Percentiles rank a stretch among this genome's conserved stretches.
phyloP scores from a whole-genome alignment of 2,113 vertebrate species.

The Hemiprocne comata region DNA sequence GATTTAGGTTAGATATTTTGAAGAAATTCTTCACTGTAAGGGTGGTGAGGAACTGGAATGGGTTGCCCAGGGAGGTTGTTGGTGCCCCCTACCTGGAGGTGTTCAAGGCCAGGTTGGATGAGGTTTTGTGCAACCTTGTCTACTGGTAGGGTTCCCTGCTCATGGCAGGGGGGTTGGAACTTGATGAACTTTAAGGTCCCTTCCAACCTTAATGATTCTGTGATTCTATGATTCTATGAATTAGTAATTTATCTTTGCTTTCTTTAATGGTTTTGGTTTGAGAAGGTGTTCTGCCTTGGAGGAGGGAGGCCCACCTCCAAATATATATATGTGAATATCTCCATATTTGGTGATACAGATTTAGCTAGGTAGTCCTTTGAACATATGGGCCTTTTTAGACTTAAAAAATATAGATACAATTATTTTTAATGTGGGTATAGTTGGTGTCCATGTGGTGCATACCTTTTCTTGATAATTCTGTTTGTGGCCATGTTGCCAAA shows the following conservation, averaged over 20 bases:
- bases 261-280: not conserved
- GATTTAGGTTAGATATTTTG: too few species aligned
- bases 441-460: not conserved
- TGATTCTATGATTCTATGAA: too few species aligned
- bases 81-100: too few species aligned
- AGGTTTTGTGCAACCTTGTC: too few species aligned
- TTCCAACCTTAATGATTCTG: too few species aligned
- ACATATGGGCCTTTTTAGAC: not conserved
- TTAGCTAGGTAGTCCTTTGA: not conserved
- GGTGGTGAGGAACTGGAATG: too few species aligned
- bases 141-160: too few species aligned
- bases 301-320: not conserved
- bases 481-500: not conserved
- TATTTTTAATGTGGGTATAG: not conserved
- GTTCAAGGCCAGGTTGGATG: too few species aligned
- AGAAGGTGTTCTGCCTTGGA: not conserved
- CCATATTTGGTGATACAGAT: not conserved
- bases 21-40: too few species aligned
- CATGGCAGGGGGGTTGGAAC: too few species aligned
- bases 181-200: too few species aligned
- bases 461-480: not conserved
- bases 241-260: not conserved
- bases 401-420: not conserved
- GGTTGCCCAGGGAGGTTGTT: too few species aligned
- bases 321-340: not conserved